Percentiles rank a stretch among this genome's conserved stretches.
Conservation (phyloP, 1,140 invertebrate species). For the Varroa destructor region DNA sequence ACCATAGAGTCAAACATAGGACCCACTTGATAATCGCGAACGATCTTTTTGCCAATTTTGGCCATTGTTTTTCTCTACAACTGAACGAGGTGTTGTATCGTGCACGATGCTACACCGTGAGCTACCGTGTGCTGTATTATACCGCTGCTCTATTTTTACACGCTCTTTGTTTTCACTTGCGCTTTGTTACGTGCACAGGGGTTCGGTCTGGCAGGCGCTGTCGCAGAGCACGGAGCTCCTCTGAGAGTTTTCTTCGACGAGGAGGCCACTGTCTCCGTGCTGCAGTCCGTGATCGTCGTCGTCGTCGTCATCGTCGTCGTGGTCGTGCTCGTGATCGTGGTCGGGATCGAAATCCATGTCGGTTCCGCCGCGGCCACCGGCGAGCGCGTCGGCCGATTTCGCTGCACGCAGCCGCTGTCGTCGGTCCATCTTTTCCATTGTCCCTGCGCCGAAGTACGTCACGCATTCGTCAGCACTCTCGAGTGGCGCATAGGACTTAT, state of each 20-base stretch:
- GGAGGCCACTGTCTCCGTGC: conserved; percentile 26
- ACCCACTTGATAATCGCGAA: too few relatives aligned
- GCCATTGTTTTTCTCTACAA: too few relatives aligned
- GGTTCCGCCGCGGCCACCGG: conserved; percentile 5
- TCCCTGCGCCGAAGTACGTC: conserved; percentile 25
- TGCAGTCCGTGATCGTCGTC: not conserved
- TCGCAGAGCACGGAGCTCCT: conserved; percentile 28
- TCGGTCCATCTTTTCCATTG: not conserved
- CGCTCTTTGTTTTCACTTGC: too few relatives aligned
- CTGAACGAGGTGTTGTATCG: too few relatives aligned
- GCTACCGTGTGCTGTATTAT: too few relatives aligned
- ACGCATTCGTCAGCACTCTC: conserved; percentile 26
- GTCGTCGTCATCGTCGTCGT: not conserved
- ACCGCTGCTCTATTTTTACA: too few relatives aligned
- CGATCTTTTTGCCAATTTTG: too few relatives aligned
- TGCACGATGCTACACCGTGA: too few relatives aligned
- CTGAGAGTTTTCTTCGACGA: conserved; percentile 23
- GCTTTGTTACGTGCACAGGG: conserved; percentile 13
- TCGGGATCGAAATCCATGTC: not conserved
- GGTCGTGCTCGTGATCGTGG: not conserved
- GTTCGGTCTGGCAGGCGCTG: conserved; percentile 26
- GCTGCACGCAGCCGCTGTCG: conserved; percentile 21
- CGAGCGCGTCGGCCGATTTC: conserved; percentile 13
- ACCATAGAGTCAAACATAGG: too few relatives aligned
- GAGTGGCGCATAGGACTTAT: conserved; percentile 22